Base-by-base conservation (phyloP, 2,113 vertebrate genomes). In the Marmota flaviventris region DNA sequence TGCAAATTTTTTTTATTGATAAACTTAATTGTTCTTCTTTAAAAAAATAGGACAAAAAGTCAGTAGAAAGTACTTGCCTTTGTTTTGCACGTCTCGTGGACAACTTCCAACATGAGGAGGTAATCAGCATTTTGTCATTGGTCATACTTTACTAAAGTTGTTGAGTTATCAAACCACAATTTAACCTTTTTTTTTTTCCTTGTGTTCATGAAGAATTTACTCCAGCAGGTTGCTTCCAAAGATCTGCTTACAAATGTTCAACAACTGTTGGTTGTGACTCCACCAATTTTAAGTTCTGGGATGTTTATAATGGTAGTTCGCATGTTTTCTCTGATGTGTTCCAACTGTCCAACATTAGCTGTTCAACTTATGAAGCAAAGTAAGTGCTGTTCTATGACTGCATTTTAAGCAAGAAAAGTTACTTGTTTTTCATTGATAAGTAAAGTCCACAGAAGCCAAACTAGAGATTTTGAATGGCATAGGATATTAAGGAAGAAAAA, bases 251-350 rank as follows among this genome's bases (percentile, higher is more conserved):
- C 99, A 82, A 99, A 99, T 98, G 99, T 99, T 97, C 99, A 99
- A 98, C 99, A 99, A 96, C 99, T 99, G 72, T 98, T 99, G 98
- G 99, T 99, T 4, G 99, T 99, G 95, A 99, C 99, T 7, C 99
- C 99, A 91, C 99, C 99, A 9, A 99, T 99, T 96, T 98, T 99
- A 98, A 99, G 99, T 98, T 99, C 99, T 56, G 99, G 99, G 97
- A 99, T 99, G 99, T 99, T 99, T 98, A 99, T 99, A 98, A 99
- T 99, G 99, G 99, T 99, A 95, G 99, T 99, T 96, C 99, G 99
- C 98, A 99, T 99, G 99, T 99, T 99, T 98, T 99, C 99, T 14
- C 98, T 99, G 82, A 99, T 99, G 99, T 99, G 99, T 98, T 99
- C 99, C 96, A 99, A 99, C 96, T 99, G 99, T 98, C 99, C 99